Conservation (phyloP, 2,888 invertebrate species). For the Biston betularia region DNA sequence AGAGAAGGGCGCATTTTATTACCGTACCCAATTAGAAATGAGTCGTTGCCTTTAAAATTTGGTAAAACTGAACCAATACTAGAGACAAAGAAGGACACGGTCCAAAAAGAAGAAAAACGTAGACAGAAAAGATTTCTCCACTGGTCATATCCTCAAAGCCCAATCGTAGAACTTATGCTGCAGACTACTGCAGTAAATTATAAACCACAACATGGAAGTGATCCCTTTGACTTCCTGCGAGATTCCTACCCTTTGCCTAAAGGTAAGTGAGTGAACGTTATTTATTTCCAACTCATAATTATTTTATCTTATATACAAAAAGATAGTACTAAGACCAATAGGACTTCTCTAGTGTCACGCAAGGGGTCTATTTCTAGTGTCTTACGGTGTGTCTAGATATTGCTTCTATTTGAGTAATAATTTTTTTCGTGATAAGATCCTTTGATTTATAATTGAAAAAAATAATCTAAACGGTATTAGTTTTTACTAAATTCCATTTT, state of each 20-base stretch:
- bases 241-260: slow-evolving; percentile 76
- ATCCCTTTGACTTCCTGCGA: slow-evolving; percentile 76
- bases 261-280: slow-evolving; percentile 59
- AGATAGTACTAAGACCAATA: too few relatives aligned
- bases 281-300: neutral
- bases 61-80: slow-evolving; percentile 27
- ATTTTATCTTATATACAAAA: too few relatives aligned
- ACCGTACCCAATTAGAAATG: slow-evolving; percentile 63
- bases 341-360: too few relatives aligned
- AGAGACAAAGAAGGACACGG: slow-evolving; percentile 34
- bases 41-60: slow-evolving; percentile 32
- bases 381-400: too few relatives aligned
- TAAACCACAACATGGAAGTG: slow-evolving; percentile 61
- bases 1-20: slow-evolving; percentile 65
- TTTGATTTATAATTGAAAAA: too few relatives aligned
- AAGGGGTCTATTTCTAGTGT: too few relatives aligned
- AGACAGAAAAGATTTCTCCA: slow-evolving; percentile 60
- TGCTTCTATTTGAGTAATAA: too few relatives aligned
- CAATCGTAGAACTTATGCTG: slow-evolving; percentile 74
- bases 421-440: too few relatives aligned
- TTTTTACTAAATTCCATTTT: too few relatives aligned
- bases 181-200: slow-evolving; percentile 66
- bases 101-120: slow-evolving; percentile 33
- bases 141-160: slow-evolving; percentile 71
- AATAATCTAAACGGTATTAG: too few relatives aligned